Conservation (phyloP, 2,888 invertebrate genomes). For the Leptinotarsa juncta region DNA sequence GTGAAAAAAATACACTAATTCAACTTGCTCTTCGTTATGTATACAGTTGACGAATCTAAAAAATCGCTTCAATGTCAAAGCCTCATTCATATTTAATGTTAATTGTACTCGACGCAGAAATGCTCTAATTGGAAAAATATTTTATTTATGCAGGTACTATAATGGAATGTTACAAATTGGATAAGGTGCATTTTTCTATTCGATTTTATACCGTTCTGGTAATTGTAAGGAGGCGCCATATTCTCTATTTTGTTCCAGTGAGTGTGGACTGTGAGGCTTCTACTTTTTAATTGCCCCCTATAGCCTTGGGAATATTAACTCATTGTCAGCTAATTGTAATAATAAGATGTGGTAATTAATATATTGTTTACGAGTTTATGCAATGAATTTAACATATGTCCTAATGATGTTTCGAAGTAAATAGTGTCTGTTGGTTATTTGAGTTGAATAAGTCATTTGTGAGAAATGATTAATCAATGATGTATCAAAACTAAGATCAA, state of each 20-base stretch:
- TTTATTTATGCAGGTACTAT: conserved; percentile 31
- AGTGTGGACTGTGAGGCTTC: not conserved
- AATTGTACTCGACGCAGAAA: conserved; percentile 29
- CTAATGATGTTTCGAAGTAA: not conserved
- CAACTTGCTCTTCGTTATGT: conserved; percentile 6
- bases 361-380: not conserved
- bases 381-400: not conserved
- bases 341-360: conserved; percentile 20
- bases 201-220: conserved; percentile 14
- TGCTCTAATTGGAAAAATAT: conserved; percentile 29
- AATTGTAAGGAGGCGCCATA: conserved; percentile 16
- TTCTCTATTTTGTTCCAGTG: conserved; percentile 21
- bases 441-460: not conserved
- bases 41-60: not conserved
- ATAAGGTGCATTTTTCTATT: conserved; percentile 5
- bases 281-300: conserved; percentile 23
- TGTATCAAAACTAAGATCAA: not conserved
- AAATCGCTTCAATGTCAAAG: conserved; percentile 30
- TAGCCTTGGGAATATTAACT: conserved; percentile 21
- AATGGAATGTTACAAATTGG: conserved; percentile 35
- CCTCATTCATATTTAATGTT: conserved; percentile 24
- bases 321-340: conserved; percentile 11
- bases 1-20: not conserved
- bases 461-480: not conserved
- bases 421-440: not conserved